These are phyloP conservation scores for Oncorhynchus keta DNA, from an alignment of 2,113 vertebrate species.

Conservation along the genomic window DNA sequence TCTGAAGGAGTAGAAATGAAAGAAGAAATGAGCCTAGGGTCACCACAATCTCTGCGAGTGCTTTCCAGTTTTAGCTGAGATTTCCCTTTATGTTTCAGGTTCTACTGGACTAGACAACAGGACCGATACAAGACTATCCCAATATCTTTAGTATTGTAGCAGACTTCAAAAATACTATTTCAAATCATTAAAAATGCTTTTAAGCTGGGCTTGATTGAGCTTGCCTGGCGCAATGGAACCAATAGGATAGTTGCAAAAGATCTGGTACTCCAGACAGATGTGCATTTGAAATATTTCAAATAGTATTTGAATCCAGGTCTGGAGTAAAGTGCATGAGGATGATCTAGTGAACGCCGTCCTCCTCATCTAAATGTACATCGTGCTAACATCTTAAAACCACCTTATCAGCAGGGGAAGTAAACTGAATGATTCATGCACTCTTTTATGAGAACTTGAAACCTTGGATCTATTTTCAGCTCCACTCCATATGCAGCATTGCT, in stretches of 20 bases:
- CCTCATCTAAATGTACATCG: constrained; percentile 34
- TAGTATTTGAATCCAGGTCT: no score
- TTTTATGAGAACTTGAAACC: constrained; percentile 74
- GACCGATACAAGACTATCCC: not conserved
- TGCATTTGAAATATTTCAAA: no score
- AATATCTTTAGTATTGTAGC: not conserved
- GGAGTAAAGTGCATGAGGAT: no score
- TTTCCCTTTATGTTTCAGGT: not conserved
- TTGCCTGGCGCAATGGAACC: no score
- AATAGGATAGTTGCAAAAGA: no score
- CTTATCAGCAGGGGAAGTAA: constrained; percentile 55
- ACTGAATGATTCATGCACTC: constrained; percentile 70
- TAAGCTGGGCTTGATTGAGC: no score
- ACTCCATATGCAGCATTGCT: constrained; percentile 44
- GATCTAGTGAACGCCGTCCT: constrained; percentile 1
- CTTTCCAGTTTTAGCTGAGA: not conserved
- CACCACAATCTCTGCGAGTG: constrained; percentile 39
- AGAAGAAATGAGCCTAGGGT: not conserved
- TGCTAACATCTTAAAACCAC: constrained; percentile 21
- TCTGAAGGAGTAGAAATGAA: constrained; percentile 52
- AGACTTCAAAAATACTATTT: no score
- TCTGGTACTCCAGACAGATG: no score
- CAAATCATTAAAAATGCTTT: no score
- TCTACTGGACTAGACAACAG: not conserved
- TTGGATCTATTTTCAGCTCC: constrained; percentile 66